Percentiles rank a stretch among this genome's conserved stretches.
Evolutionary conservation across 2,888 invertebrate species (phyloP).

Genomic region (Embidobia sp.): DNA sequence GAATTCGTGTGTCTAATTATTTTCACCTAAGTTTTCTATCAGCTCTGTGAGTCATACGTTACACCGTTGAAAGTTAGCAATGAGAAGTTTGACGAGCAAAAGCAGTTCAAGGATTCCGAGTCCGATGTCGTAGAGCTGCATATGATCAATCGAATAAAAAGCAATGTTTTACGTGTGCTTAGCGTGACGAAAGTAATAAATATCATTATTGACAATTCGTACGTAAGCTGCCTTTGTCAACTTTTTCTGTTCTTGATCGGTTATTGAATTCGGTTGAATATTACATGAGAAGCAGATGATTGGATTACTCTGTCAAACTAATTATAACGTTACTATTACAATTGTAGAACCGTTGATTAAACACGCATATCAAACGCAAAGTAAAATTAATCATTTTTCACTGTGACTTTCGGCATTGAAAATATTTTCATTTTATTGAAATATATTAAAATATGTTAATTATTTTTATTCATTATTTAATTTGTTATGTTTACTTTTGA

Average conservation of each 20-base stretch:
- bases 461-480: too few species aligned
- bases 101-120: slow-evolving; percentile 57
- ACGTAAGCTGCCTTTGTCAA: slow-evolving; percentile 18
- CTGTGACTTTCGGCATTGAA: too few species aligned
- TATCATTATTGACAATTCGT: slow-evolving; percentile 38
- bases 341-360: too few species aligned
- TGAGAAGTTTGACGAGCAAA: slow-evolving; percentile 54
- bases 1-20: slow-evolving; percentile 28
- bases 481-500: too few species aligned
- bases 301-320: too few species aligned
- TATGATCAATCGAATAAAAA: slow-evolving; percentile 52
- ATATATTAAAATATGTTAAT: too few species aligned
- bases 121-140: slow-evolving; percentile 45
- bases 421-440: too few species aligned
- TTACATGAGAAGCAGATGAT: too few species aligned
- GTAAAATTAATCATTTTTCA: too few species aligned
- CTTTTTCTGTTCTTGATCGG: slow-evolving; percentile 16
- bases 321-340: too few species aligned
- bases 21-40: slow-evolving; percentile 17
- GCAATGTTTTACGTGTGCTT: slow-evolving; percentile 43
- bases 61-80: slow-evolving; percentile 43
- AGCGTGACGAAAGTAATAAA: slow-evolving; percentile 44
- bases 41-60: slow-evolving; percentile 24
- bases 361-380: too few species aligned
- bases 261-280: slow-evolving; percentile 11